phyloP scores from a whole-genome alignment of 1,140 invertebrate genomes.

The Diorhabda carinulata region DNA sequence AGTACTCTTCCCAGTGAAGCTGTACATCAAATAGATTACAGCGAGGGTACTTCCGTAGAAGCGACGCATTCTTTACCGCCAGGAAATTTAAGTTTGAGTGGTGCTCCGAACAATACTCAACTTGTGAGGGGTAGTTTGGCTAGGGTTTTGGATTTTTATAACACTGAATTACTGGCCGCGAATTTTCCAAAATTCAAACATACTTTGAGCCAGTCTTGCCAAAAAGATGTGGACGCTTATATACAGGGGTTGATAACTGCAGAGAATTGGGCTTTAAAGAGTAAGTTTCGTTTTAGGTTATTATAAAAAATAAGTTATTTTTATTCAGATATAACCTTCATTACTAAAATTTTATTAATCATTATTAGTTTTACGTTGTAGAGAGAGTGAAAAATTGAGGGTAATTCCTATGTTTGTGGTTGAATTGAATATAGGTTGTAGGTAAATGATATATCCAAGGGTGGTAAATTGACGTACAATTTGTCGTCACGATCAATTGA shows the following conservation, averaged over 20 bases:
- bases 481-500: too few species aligned
- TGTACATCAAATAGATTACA: constrained; percentile 29
- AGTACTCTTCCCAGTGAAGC: constrained; percentile 2
- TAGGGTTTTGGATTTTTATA: constrained; percentile 51
- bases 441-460: too few species aligned
- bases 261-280: constrained; percentile 69
- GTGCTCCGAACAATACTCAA: constrained; percentile 33
- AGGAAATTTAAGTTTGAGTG: constrained; percentile 29
- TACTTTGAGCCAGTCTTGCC: constrained; percentile 50
- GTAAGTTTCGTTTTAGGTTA: constrained; percentile 50
- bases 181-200: constrained; percentile 47
- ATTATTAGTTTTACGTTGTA: background rate
- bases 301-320: background rate
- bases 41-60: constrained; percentile 28
- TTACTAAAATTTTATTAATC: background rate
- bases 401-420: background rate
- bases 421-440: background rate
- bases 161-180: constrained; percentile 45
- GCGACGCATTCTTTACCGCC: constrained; percentile 29
- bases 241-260: constrained; percentile 58
- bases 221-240: constrained; percentile 59
- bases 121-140: constrained; percentile 41
- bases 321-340: background rate
- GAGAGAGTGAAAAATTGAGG: background rate
- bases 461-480: too few species aligned